Percentiles rank a stretch among this genome's conserved stretches.
phyloP scores from a whole-genome alignment of 2,113 vertebrate genomes.

The Nibea coibor region DNA sequence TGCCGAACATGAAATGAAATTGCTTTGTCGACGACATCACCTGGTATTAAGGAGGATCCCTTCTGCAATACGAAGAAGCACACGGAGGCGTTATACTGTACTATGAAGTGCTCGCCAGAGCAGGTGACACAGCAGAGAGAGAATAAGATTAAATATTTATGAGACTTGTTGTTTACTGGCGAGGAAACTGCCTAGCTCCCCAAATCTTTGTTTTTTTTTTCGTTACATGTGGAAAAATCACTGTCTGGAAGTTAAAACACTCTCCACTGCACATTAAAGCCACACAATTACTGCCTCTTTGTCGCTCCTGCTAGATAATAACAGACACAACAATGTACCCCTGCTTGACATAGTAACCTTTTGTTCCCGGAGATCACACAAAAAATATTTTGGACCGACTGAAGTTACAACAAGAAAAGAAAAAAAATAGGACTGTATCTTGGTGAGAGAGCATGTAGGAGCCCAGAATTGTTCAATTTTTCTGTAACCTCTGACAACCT shows the following conservation, averaged over 20 bases:
- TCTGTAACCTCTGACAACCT: conserved; percentile 42
- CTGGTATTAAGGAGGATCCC: conserved; percentile 38
- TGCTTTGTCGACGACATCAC: conserved; percentile 33
- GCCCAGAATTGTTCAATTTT: conserved; percentile 24
- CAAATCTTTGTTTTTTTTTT: conserved; percentile 30
- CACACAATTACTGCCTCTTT: conserved; percentile 18
- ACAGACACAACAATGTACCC: conserved; percentile 29
- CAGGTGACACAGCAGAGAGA: conserved; percentile 71
- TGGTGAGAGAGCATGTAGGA: conserved; percentile 2
- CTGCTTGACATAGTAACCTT: conserved; percentile 38
- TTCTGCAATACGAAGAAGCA: conserved; percentile 56
- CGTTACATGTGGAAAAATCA: conserved; percentile 37
- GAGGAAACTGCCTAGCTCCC: conserved; percentile 49
- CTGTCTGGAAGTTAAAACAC: conserved; percentile 47
- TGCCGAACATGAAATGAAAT: conserved; percentile 50
- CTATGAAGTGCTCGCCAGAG: conserved; percentile 52
- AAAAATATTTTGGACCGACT: conserved; percentile 28
- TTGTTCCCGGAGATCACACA: conserved; percentile 27
- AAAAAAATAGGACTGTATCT: not conserved
- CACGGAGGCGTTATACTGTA: conserved; percentile 52
- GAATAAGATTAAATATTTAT: conserved; percentile 75
- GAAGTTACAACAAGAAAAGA: conserved; percentile 16
- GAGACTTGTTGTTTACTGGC: conserved; percentile 67
- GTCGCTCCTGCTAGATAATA: conserved; percentile 13
- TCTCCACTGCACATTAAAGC: conserved; percentile 43